Percentiles rank a stretch among this genome's conserved stretches.
These are phyloP conservation scores for Drosophila rufa DNA, from an alignment of 1,140 invertebrate genomes.

Conservation along the genomic window DNA sequence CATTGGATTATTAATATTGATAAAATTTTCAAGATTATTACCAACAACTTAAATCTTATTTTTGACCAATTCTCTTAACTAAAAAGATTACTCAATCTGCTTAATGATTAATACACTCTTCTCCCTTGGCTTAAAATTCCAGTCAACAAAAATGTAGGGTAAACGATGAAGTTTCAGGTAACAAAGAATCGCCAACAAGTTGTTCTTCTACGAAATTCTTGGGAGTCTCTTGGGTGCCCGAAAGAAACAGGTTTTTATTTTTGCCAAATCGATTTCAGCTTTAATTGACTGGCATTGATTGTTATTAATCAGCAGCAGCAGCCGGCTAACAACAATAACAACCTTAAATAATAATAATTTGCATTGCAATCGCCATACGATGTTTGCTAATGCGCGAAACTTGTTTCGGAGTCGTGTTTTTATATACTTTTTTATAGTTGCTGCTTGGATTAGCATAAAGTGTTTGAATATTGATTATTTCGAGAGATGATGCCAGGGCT, in stretches of 20 bases:
- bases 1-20: too few relatives aligned
- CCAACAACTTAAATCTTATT: background rate
- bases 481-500: conserved; percentile 66
- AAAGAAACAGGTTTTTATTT: conserved; percentile 42
- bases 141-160: background rate
- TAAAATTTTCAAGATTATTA: too few relatives aligned
- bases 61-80: background rate
- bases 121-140: background rate
- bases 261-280: conserved; percentile 34
- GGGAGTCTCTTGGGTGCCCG: conserved; percentile 13
- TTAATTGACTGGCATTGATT: conserved; percentile 76
- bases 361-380: conserved; percentile 55
- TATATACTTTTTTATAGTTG: conserved; percentile 7
- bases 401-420: conserved; percentile 59
- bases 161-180: conserved; percentile 22
- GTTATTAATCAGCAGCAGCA: conserved; percentile 62
- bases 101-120: background rate
- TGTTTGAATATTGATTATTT: conserved; percentile 68
- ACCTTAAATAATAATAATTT: conserved; percentile 25
- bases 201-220: conserved; percentile 22
- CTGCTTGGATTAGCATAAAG: conserved; percentile 14
- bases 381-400: conserved; percentile 62
- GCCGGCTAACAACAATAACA: conserved; percentile 12
- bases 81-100: background rate
- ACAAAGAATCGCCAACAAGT: conserved; percentile 16